These are phyloP conservation scores for Oncorhynchus kisutch DNA, from an alignment of 2,113 vertebrate species.

Conservation along the genomic window DNA sequence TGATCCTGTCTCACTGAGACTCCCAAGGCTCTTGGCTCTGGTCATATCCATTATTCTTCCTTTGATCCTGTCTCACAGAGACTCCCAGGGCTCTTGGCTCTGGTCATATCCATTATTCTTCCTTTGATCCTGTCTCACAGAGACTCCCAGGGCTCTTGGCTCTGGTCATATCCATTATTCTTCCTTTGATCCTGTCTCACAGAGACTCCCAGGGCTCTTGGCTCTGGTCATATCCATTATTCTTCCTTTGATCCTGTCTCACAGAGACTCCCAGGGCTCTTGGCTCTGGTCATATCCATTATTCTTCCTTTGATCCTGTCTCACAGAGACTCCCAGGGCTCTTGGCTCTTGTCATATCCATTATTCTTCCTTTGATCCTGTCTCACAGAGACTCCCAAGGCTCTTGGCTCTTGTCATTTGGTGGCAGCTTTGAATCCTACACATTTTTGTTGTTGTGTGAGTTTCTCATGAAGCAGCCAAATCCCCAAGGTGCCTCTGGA, in stretches of 20 bases:
- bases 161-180: neutral
- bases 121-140: neutral
- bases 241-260: neutral
- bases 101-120: neutral
- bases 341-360: neutral
- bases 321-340: neutral
- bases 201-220: neutral
- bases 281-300: neutral
- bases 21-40: neutral
- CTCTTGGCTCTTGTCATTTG: neutral
- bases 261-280: neutral
- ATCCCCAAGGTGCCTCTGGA: neutral
- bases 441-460: neutral
- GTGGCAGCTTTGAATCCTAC: too few relatives aligned
- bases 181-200: neutral
- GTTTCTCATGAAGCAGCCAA: neutral
- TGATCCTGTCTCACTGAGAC: neutral
- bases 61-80: neutral
- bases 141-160: neutral
- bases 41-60: neutral
- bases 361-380: neutral
- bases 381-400: neutral
- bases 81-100: neutral
- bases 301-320: neutral
- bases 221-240: neutral